These are phyloP conservation scores for Adrianichthys oophorus DNA, from an alignment of 2,797 vertebrate species.

Conservation along the genomic window DNA sequence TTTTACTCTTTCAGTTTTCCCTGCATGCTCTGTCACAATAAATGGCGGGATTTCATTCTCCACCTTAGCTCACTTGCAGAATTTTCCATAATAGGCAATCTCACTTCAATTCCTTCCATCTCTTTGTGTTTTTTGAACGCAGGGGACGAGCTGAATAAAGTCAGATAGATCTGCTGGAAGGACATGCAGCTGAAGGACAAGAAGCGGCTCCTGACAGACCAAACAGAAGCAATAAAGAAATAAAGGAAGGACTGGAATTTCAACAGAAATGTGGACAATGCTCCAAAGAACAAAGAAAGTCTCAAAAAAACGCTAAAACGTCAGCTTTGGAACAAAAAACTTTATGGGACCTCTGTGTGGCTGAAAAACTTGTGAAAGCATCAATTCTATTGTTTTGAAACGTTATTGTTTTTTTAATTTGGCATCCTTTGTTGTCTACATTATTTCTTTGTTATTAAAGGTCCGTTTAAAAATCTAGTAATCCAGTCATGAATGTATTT, in stretches of 20 bases:
- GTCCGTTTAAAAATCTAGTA: no score
- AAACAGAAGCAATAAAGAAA: no score
- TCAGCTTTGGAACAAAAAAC: no score
- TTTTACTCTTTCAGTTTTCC: constrained; percentile 1
- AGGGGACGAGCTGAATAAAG: neutral
- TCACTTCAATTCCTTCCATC: neutral
- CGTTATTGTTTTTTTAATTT: no score
- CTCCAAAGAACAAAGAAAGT: no score
- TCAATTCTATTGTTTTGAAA: no score
- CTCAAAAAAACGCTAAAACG: neutral
- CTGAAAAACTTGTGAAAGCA: no score
- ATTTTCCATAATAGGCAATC: constrained; percentile 10
- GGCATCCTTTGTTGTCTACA: no score
- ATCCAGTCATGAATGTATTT: no score
- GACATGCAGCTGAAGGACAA: neutral
- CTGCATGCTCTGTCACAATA: neutral
- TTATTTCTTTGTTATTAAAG: no score
- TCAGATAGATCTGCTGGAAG: neutral
- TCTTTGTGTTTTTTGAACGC: neutral
- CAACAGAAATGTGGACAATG: neutral
- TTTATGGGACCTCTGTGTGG: no score
- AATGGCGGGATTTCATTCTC: neutral
- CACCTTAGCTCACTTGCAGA: neutral
- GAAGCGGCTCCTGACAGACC: neutral
- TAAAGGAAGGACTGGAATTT: neutral